Conservation (phyloP, 2,113 vertebrate genomes). For the Litocranius walleri region DNA sequence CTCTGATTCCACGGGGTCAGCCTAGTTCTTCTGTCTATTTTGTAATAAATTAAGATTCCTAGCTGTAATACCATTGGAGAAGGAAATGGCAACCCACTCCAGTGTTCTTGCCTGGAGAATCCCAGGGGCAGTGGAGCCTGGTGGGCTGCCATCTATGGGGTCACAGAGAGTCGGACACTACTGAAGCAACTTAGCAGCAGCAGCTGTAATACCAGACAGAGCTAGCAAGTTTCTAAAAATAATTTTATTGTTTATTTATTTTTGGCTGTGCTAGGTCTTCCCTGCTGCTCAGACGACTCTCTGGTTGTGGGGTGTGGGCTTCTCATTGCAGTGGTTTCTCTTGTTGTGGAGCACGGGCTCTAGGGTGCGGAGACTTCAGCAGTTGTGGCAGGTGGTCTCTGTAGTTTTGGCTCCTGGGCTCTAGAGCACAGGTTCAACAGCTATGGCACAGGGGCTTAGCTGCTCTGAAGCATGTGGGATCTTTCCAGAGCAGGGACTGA, state of each 20-base stretch:
- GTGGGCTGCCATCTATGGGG: no score
- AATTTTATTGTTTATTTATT: neutral
- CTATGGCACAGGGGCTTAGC: neutral
- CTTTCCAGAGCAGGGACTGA: neutral
- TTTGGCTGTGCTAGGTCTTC: neutral
- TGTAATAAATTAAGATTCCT: neutral
- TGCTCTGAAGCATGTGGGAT: neutral
- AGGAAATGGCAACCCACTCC: no score
- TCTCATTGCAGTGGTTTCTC: neutral
- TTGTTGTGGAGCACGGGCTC: neutral
- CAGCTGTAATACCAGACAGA: neutral
- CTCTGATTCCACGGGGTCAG: neutral
- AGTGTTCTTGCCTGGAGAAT: no score
- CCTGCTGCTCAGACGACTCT: neutral
- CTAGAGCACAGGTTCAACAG: neutral
- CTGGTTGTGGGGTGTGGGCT: neutral
- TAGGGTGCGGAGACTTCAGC: neutral
- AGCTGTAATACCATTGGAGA: neutral
- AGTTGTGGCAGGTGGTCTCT: neutral
- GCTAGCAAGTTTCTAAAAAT: neutral
- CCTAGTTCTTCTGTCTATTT: neutral
- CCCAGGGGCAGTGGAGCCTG: no score
- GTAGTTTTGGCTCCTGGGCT: neutral
- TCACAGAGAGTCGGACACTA: no score
- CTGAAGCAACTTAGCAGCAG: no score